A percentile compares a stretch with the other conserved stretches of the same genome.
These are phyloP conservation scores for Caradrina kadenii DNA, from an alignment of 2,888 invertebrate genomes.

Conservation along the genomic window DNA sequence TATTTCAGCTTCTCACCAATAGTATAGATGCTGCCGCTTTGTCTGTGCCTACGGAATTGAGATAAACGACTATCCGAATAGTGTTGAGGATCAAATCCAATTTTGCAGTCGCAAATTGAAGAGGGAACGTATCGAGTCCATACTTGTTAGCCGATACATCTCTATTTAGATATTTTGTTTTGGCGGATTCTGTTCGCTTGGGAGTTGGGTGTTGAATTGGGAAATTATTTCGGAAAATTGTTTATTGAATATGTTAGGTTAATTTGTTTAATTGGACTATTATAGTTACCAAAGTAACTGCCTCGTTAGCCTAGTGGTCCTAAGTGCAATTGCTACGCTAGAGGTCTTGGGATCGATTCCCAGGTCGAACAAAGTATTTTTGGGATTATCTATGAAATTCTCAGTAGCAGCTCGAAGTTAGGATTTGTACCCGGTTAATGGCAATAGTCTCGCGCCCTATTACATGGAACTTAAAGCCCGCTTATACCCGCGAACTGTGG, in stretches of 20 bases:
- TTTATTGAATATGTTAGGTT: constrained; percentile 20
- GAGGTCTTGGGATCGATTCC: no score
- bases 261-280: not conserved
- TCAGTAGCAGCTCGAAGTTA: no score
- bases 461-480: no score
- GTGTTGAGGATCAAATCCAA: constrained; percentile 84
- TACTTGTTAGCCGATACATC: constrained; percentile 68
- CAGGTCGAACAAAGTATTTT: no score
- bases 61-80: constrained; percentile 83
- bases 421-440: no score
- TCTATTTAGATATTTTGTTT: constrained; percentile 64
- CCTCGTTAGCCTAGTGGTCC: no score
- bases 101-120: constrained; percentile 82
- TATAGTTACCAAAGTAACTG: no score
- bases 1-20: constrained; percentile 70
- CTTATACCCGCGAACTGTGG: no score
- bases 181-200: constrained; percentile 41
- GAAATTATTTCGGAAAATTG: constrained; percentile 21
- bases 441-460: no score
- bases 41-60: constrained; percentile 79
- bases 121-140: constrained; percentile 72
- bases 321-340: no score
- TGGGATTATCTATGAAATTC: no score
- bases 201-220: constrained; percentile 40
- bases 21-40: constrained; percentile 66